These are phyloP conservation scores for Torymus auratus DNA, from an alignment of 2,888 invertebrate genomes.

Conservation along the genomic window DNA sequence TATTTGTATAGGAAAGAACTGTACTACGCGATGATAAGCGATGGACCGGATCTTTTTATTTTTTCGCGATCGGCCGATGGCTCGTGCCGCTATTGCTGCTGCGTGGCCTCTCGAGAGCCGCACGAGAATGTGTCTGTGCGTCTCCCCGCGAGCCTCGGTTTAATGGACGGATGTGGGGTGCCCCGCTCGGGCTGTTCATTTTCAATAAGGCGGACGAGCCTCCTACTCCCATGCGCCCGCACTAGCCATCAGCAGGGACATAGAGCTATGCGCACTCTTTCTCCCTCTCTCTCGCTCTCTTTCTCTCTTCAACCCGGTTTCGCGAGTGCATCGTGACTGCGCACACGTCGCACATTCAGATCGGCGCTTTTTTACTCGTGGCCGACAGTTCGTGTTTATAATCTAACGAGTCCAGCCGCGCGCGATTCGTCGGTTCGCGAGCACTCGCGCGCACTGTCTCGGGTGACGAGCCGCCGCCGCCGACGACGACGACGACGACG, in stretches of 20 bases:
- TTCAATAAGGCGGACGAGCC: constrained; percentile 46
- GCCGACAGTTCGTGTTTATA: background rate
- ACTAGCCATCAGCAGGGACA: background rate
- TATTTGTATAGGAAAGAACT: too few relatives aligned
- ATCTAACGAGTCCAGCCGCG: too few relatives aligned
- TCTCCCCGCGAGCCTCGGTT: constrained; percentile 5
- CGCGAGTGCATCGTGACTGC: constrained; percentile 15
- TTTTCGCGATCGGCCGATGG: constrained; percentile 1
- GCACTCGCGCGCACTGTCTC: too few relatives aligned
- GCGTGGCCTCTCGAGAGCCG: background rate
- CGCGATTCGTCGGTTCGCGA: too few relatives aligned
- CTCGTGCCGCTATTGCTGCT: background rate
- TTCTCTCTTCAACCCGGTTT: constrained; percentile 16
- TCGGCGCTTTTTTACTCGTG: background rate
- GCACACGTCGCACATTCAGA: constrained; percentile 7
- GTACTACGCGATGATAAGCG: too few relatives aligned
- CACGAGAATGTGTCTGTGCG: background rate
- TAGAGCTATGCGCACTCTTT: background rate
- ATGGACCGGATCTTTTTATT: background rate
- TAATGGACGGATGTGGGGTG: constrained; percentile 58
- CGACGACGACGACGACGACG: too few relatives aligned
- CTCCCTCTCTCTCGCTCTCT: background rate
- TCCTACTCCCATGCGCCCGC: background rate
- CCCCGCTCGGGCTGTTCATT: constrained; percentile 44
- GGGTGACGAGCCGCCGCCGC: too few relatives aligned